phyloP scores from a whole-genome alignment of 2,797 vertebrate species.

The Hyperoplus lanceolatus region DNA sequence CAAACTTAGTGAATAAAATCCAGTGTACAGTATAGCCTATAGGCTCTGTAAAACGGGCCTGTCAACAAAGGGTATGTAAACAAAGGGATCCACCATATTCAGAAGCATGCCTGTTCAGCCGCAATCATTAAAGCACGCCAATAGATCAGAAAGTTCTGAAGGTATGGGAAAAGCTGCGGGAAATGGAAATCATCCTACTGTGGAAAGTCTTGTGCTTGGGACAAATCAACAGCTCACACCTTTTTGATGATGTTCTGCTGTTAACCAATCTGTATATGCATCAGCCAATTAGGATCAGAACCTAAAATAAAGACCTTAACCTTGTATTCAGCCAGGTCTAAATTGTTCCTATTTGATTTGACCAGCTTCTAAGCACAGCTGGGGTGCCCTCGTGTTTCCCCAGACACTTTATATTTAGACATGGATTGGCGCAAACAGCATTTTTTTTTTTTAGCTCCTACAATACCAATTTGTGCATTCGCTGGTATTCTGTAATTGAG shows the following conservation, averaged over 20 bases:
- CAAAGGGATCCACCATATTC: too few relatives aligned
- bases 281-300: neutral
- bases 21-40: too few relatives aligned
- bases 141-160: neutral
- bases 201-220: too few relatives aligned
- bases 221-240: neutral
- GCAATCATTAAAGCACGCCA: neutral
- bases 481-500: slow-evolving; percentile 59
- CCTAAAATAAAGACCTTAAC: slow-evolving; percentile 4
- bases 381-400: slow-evolving; percentile 51
- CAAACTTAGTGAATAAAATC: too few relatives aligned
- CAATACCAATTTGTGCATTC: slow-evolving; percentile 38
- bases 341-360: slow-evolving; percentile 25
- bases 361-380: slow-evolving; percentile 47
- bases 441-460: slow-evolving; percentile 1
- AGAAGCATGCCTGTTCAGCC: too few relatives aligned
- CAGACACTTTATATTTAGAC: slow-evolving; percentile 68
- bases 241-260: neutral
- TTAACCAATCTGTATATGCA: neutral
- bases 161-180: neutral
- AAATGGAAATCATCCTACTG: neutral
- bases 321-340: slow-evolving; percentile 7
- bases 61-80: too few relatives aligned
- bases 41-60: too few relatives aligned
- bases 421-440: slow-evolving; percentile 54